These are phyloP conservation scores for Dreissena rostriformis DNA, from an alignment of 1,140 invertebrate species.

Conservation along the genomic window DNA sequence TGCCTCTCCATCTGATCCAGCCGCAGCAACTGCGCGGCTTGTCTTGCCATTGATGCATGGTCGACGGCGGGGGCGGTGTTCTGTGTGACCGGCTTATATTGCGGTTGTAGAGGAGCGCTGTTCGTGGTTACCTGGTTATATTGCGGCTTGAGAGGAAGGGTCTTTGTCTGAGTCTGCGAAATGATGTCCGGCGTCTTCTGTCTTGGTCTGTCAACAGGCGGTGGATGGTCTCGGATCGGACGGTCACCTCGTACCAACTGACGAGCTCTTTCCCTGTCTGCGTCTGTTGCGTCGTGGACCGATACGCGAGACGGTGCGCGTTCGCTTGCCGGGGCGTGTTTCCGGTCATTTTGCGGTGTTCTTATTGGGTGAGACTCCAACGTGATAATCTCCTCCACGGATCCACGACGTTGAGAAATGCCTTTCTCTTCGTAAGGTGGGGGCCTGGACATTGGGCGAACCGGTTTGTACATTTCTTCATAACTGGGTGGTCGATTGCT, in stretches of 20 bases:
- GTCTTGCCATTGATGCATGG: slow-evolving; percentile 54
- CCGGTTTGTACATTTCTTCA: slow-evolving; percentile 46
- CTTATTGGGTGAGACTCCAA: neutral
- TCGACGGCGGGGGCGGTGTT: slow-evolving; percentile 37
- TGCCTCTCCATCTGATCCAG: slow-evolving; percentile 50
- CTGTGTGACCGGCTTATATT: slow-evolving; percentile 39
- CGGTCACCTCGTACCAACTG: slow-evolving; percentile 45
- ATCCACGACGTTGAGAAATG: slow-evolving; percentile 23
- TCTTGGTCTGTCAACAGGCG: neutral
- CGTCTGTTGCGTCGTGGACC: neutral
- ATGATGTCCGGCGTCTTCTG: slow-evolving; percentile 40
- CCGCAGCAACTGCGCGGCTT: slow-evolving; percentile 58
- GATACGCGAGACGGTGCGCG: neutral
- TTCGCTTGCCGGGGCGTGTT: slow-evolving; percentile 9
- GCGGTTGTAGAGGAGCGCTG: slow-evolving; percentile 17
- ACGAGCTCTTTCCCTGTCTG: slow-evolving; percentile 29
- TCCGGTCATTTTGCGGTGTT: slow-evolving; percentile 27
- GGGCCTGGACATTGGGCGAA: slow-evolving; percentile 44
- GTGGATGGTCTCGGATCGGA: slow-evolving; percentile 15
- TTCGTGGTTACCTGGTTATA: slow-evolving; percentile 44
- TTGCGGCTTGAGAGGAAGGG: slow-evolving; percentile 22
- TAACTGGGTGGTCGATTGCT: slow-evolving; percentile 48
- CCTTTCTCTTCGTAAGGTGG: slow-evolving; percentile 52
- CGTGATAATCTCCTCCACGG: slow-evolving; percentile 49
- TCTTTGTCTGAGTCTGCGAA: slow-evolving; percentile 27